Base-by-base conservation (phyloP, 1,140 invertebrate species). In the Drosophila watanabei region DNA sequence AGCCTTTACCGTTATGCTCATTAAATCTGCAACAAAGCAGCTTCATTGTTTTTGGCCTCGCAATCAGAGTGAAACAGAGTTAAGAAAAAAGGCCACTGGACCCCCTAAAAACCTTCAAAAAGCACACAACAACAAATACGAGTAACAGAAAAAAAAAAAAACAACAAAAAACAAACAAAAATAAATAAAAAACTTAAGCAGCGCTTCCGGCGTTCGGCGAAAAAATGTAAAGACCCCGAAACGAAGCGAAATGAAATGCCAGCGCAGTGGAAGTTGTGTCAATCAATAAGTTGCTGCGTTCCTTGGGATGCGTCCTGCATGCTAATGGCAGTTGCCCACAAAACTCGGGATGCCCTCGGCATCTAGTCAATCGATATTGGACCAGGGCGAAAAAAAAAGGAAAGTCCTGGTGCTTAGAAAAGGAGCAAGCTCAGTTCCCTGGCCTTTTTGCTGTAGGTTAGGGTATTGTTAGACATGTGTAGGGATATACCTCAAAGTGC, bases 1-100 rank as follows among this genome's bases (percentile, higher is more conserved):
- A 89, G 66, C 79, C 57, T 89, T 86, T 76, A 91, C 89, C 89
- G 88, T 91, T 91, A 92, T 92, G 84, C 85, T 91, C 89, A 89
- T 91, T 92, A 91, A 91, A 86, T 80, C 71, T 85, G 82, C 87
- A 86, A 75, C 77, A 78, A 60, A 79, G 58, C 68, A 69, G 73
- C 75, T 48, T 71, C 80, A 82, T 82, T 80, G 76, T 86, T 86
- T 59, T 65, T 75, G 54, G 39, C 39, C 39, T 52, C 61, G 79
- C 79, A 86, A 86, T 84, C 82, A 83, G 75, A 80, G 60, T 62
- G 28, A 61, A 80, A 81, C 61, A 62, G 30, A 56, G 63, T 54
- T 43, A 14, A 48, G 5, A 68, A 71, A 46, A 46, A 79, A 68
- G 62, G 75, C 77, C 76, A 80, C 76, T 79, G 48, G 64, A 69